Evolutionary conservation across 2,888 invertebrate species (phyloP), one percentile per base, ranked within the genome.

Genomic region (Catocala fraxini): DNA sequence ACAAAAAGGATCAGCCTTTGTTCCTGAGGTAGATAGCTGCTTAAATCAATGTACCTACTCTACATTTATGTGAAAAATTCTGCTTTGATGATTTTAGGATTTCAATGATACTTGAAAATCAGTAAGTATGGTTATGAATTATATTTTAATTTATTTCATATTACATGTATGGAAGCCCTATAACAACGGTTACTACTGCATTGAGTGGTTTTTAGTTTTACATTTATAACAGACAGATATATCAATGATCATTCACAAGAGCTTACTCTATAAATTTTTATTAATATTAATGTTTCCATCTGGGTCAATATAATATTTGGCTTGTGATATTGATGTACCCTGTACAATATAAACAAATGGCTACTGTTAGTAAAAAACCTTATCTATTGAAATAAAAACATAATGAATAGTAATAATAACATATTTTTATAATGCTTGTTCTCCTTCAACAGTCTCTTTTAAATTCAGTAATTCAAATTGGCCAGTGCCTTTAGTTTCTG

Each of bases 381-480:
- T 55, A 63, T 62, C 15, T 39, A 48, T 66, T 54, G 4, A 62
- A 51, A 58, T 42, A 59, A 25, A 53, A 42, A 53, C 39, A 51
- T 9, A 15, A 45, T 64, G 61, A 53, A 49, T 45, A 68, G 58
- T 42, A 56, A 35, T 3, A 57, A 59, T 42, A 51, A 51, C 6
- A 47, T 51, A 53, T 52, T 10, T 54, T 89, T 87, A 94, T 65
- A 97, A 92, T 54, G 96, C 88, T 90, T 98, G 98, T 82, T 98
- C 98, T 33, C 97, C 98, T 90, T 98, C 97, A 9, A 96, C 96
- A 81, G 99, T 96, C 94, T 99, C 99, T 88, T 99, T 99, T 63
- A 99, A 95, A 85, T 97, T 98, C 3, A 99, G 89, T 55, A 99
- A 95, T 93, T 99, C 99, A 82, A 99, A 92, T 56, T 96, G 95